Percentiles rank a stretch among this genome's conserved stretches.
phyloP scores from a whole-genome alignment of 2,888 invertebrate species.

The Steinernema scapterisci region DNA sequence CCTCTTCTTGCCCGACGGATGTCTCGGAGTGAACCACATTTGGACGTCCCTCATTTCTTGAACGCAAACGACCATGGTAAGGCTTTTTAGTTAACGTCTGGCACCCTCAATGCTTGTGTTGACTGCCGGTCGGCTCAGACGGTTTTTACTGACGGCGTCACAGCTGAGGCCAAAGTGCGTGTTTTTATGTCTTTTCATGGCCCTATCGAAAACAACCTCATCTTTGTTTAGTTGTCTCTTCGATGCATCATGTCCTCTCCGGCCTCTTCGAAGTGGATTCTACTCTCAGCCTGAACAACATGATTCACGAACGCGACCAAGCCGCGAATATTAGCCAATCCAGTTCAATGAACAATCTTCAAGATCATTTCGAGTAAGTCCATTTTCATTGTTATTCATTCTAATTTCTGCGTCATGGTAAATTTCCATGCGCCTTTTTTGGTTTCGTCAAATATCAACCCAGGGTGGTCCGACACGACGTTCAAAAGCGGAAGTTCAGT shows the following conservation, averaged over 20 bases:
- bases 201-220: neutral
- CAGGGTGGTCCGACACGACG: too few relatives aligned
- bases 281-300: constrained; percentile 6
- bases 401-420: too few relatives aligned
- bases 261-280: constrained; percentile 23
- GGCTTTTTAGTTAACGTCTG: neutral
- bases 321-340: neutral
- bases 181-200: neutral
- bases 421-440: too few relatives aligned
- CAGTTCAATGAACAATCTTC: constrained; percentile 11
- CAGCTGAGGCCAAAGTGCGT: neutral
- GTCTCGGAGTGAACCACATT: constrained; percentile 40
- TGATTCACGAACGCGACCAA: constrained; percentile 7
- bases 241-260: constrained; percentile 22
- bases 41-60: constrained; percentile 40
- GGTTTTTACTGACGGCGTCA: neutral
- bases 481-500: too few relatives aligned
- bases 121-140: neutral
- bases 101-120: neutral
- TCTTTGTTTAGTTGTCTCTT: neutral
- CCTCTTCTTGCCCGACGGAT: constrained; percentile 37
- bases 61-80: constrained; percentile 41
- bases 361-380: constrained; percentile 25
- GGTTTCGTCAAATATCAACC: too few relatives aligned
- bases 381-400: too few relatives aligned